Evolutionary conservation across 2,797 vertebrate genomes (phyloP).

Genomic region (Melanotaenia parkinsoni): DNA sequence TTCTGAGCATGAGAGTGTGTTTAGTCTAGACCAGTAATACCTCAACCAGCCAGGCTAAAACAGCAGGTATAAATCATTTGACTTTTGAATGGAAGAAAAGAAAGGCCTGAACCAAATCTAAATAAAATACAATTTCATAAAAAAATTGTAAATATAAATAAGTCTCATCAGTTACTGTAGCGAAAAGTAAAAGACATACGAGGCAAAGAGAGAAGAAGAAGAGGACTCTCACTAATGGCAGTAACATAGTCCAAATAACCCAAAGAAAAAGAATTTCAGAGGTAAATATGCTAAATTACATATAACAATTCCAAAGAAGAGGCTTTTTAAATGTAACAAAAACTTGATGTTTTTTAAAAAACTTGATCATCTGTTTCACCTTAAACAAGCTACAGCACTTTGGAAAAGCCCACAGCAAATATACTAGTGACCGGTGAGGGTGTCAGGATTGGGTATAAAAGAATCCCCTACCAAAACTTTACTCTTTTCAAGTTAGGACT

Average conservation of each 20-base stretch:
- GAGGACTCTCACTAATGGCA: no score
- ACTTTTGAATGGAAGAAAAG: neutral
- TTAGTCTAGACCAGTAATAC: constrained; percentile 44
- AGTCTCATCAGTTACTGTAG: neutral
- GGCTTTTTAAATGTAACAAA: no score
- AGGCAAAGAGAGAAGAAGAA: neutral
- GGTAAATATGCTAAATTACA: no score
- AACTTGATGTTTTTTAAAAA: no score
- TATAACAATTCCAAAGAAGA: no score
- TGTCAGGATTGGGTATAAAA: neutral
- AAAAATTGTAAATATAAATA: neutral
- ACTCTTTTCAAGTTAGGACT: no score
- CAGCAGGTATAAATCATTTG: neutral
- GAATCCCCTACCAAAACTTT: neutral
- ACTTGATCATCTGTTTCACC: no score
- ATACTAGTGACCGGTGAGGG: neutral
- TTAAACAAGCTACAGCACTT: no score
- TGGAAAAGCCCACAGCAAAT: no score
- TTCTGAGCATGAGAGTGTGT: constrained; percentile 34
- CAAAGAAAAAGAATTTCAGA: no score
- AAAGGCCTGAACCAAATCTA: neutral
- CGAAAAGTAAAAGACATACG: neutral
- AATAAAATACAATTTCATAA: neutral
- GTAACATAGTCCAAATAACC: no score
- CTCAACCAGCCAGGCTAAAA: no score